phyloP scores from a whole-genome alignment of 2,888 invertebrate genomes.

The Campoplex nolae region DNA sequence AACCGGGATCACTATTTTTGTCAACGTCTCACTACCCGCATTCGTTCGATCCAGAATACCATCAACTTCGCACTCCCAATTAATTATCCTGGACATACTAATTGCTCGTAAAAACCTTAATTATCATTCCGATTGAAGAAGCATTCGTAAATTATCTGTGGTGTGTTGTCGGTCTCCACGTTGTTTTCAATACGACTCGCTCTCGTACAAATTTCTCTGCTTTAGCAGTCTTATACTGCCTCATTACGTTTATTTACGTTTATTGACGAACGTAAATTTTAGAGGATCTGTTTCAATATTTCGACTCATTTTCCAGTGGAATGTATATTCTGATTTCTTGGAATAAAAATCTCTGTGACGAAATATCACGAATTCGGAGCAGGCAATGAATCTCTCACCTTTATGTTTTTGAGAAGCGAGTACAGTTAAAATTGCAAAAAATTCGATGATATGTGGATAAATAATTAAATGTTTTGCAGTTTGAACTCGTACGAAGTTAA shows the following conservation, averaged over 20 bases:
- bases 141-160: constrained; percentile 17
- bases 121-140: constrained; percentile 5
- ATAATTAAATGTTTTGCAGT: neutral
- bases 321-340: neutral
- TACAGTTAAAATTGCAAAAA: neutral
- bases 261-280: neutral
- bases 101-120: constrained; percentile 37
- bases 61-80: constrained; percentile 13
- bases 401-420: neutral
- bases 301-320: neutral
- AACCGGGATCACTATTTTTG: constrained; percentile 36
- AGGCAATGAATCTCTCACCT: neutral
- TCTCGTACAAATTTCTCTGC: neutral
- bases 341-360: neutral
- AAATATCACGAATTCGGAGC: neutral
- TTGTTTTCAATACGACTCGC: neutral
- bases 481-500: neutral
- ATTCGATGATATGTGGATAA: neutral
- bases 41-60: constrained; percentile 1
- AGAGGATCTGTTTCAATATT: neutral
- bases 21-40: neutral
- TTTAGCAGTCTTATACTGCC: neutral
- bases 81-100: constrained; percentile 35
- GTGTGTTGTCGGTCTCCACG: neutral
- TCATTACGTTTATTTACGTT: neutral